Percentiles rank a stretch among this genome's conserved stretches.
phyloP scores from a whole-genome alignment of 2,797 vertebrate species.

The Siniperca scherzeri region DNA sequence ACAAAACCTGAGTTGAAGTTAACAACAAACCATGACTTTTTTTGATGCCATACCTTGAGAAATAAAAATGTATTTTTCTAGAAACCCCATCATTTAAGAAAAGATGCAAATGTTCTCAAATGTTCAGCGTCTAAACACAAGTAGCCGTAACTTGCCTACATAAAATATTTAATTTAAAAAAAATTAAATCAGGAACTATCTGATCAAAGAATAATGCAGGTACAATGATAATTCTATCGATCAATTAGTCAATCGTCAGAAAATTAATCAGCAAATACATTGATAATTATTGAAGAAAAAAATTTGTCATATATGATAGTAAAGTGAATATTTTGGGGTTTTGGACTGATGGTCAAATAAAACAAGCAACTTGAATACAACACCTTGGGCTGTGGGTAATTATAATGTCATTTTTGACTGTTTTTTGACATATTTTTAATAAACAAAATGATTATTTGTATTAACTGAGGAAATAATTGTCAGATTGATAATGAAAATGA shows the following conservation, averaged over 20 bases:
- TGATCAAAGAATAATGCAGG: not conserved
- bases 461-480: not conserved
- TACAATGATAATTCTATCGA: not conserved
- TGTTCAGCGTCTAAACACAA: not conserved
- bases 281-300: too few species aligned
- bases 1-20: not conserved
- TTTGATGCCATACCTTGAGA: not conserved
- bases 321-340: not conserved
- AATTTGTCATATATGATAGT: not conserved
- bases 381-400: not conserved
- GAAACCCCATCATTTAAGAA: not conserved
- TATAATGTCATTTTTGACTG: not conserved
- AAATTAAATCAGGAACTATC: not conserved
- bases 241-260: not conserved
- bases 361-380: not conserved
- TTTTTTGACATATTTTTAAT: not conserved
- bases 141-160: rapidly evolving
- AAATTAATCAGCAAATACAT: not conserved
- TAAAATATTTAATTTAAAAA: not conserved
- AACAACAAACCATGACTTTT: not conserved
- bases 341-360: not conserved
- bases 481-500: not conserved
- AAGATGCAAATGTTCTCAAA: not conserved
- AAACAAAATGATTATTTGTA: not conserved
- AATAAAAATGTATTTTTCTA: not conserved